Evolutionary conservation across 2,888 invertebrate species (phyloP), one percentile per base, ranked within the genome.

Genomic region (Sicus ferrugineus): DNA sequence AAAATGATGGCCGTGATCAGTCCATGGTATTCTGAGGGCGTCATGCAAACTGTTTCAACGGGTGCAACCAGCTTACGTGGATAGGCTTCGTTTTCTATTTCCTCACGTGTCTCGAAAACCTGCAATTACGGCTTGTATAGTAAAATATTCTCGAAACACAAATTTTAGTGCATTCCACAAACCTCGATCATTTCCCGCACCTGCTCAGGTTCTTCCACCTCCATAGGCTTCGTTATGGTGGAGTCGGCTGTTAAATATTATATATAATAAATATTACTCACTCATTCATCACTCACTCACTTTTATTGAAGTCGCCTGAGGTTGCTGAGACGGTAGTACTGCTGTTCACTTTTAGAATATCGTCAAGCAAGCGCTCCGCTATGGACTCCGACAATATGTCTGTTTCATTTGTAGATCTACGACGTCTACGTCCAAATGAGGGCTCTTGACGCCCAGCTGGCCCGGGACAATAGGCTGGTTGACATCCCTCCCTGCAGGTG

Each of bases 151-250:
- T 46, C n/a, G n/a, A n/a, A n/a, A n/a, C n/a, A n/a, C n/a, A n/a
- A n/a, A n/a, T n/a, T n/a, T n/a, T n/a, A n/a, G 7, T 50, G 42
- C 1, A 19, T 62, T 48, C 28, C 23, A 34, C 73, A 75, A 84
- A 93, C 94, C 89, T 94, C 93, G 75, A 95, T 94, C 93, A 95
- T 94, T 87, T 94, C 94, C 74, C 94, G 87, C 34, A 95, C 94
- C 81, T 92, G 93, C 81, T 95, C 94, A 16, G 90, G 90, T 67
- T 85, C 84, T 58, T 86, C 86, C 0, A 71, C 46, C 71, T 76
- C 84, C 52, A 76, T 73, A 11, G 73, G 2, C 26, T 79, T 80
- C 4, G 78, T 77, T 2, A 79, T 77, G 1, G 70, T 58, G 14
- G 66, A 14, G 56, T 68, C 66, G 3, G 38, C 65, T 7, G 70